Conservation (phyloP, 2,113 vertebrate genomes). For the Anhinga rufa region DNA sequence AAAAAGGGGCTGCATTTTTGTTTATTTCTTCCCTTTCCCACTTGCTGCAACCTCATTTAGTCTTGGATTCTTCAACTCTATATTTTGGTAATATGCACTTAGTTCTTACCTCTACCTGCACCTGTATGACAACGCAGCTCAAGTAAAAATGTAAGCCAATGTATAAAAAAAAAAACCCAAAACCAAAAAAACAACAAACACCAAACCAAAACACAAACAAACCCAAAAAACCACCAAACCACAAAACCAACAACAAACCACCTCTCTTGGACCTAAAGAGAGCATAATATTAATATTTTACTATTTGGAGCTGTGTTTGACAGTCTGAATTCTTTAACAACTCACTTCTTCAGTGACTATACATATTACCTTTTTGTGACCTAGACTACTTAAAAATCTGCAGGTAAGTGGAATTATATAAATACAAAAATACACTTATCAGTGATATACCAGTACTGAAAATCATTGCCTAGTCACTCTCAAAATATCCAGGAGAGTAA, state of each 20-base stretch:
- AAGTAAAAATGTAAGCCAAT: background rate
- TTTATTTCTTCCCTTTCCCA: background rate
- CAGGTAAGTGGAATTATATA: background rate
- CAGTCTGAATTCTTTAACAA: background rate
- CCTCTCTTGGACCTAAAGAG: background rate
- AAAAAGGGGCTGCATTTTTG: fast-evolving
- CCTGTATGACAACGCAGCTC: background rate
- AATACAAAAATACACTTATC: background rate
- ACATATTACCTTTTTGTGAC: background rate
- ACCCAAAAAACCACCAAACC: too few species aligned
- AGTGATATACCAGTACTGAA: background rate
- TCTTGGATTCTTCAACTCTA: background rate
- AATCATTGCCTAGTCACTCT: background rate
- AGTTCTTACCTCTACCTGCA: background rate
- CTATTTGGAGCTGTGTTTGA: background rate
- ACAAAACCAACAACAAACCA: background rate
- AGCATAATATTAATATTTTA: background rate
- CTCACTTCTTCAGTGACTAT: background rate
- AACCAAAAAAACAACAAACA: too few species aligned
- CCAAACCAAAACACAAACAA: too few species aligned
- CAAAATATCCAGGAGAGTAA: background rate
- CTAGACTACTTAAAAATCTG: background rate
- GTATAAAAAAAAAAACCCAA: background rate
- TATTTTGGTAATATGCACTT: background rate
- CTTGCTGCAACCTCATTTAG: background rate